A percentile compares a stretch with the other conserved stretches of the same genome.
Conservation (phyloP, 64 coral and sea anemone genomes). For the Anthopleura sola region DNA sequence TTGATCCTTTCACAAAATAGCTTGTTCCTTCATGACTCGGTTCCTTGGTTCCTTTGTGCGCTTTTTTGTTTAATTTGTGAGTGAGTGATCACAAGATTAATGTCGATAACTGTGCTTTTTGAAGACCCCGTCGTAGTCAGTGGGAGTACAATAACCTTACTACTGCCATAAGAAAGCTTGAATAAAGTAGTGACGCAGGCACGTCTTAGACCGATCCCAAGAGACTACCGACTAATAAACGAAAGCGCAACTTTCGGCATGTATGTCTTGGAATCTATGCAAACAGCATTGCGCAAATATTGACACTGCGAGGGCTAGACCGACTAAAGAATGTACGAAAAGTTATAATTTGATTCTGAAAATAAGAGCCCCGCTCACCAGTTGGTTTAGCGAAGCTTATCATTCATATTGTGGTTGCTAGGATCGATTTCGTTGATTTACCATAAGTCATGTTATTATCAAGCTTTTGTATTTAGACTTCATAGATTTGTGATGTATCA, state of each 20-base stretch:
- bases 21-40: neutral
- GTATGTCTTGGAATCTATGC: neutral
- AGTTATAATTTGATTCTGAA: neutral
- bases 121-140: neutral
- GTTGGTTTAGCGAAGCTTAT: slow-evolving; percentile 3
- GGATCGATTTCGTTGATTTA: slow-evolving; percentile 3
- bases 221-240: neutral
- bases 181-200: neutral
- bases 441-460: neutral
- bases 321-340: neutral
- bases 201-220: neutral
- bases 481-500: neutral
- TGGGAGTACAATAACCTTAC: neutral
- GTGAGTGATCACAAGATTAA: neutral
- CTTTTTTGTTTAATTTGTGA: neutral
- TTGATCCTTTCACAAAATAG: neutral
- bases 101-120: neutral
- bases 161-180: neutral
- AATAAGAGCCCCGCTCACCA: neutral
- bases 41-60: neutral
- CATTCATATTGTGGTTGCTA: neutral
- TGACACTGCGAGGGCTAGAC: slow-evolving; percentile 1
- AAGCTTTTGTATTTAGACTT: neutral
- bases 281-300: neutral
- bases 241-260: neutral